A percentile compares a stretch with the other conserved stretches of the same genome.
These are phyloP conservation scores for Regulus satrapa DNA, from an alignment of 2,113 vertebrate species.

Conservation along the genomic window DNA sequence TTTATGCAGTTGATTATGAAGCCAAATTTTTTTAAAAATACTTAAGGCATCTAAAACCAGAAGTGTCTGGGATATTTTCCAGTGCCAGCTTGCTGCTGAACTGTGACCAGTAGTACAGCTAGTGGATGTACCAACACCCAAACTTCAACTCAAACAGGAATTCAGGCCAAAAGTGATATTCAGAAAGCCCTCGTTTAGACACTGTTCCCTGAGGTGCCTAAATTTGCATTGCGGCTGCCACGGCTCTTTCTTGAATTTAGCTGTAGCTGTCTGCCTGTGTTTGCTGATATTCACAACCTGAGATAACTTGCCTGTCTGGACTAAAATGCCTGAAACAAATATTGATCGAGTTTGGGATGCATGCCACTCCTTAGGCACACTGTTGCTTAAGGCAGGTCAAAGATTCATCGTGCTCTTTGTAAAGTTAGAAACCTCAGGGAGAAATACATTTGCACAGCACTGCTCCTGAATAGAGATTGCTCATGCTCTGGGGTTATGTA, in stretches of 20 bases:
- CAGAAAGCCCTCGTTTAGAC: background rate
- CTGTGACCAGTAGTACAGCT: background rate
- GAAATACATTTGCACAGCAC: background rate
- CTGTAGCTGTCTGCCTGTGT: background rate
- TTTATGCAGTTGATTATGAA: background rate
- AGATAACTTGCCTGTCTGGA: background rate
- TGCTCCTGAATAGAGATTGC: background rate
- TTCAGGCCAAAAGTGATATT: background rate
- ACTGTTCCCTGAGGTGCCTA: background rate
- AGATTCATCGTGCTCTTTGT: background rate
- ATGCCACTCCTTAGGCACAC: slow-evolving; percentile 1
- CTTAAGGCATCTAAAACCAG: background rate
- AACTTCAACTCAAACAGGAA: background rate
- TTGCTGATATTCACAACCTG: background rate
- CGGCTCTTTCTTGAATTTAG: background rate
- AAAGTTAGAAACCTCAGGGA: background rate
- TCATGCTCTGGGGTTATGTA: background rate
- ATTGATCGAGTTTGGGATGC: background rate
- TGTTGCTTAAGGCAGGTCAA: slow-evolving; percentile 3
- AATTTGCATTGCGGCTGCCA: background rate
- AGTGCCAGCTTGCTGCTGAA: background rate
- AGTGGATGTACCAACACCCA: background rate
- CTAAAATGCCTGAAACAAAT: slow-evolving; percentile 20
- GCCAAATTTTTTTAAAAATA: background rate
- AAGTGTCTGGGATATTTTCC: background rate